Base-by-base conservation (phyloP, 2,113 vertebrate species). In the Paramisgurnus dabryanus region DNA sequence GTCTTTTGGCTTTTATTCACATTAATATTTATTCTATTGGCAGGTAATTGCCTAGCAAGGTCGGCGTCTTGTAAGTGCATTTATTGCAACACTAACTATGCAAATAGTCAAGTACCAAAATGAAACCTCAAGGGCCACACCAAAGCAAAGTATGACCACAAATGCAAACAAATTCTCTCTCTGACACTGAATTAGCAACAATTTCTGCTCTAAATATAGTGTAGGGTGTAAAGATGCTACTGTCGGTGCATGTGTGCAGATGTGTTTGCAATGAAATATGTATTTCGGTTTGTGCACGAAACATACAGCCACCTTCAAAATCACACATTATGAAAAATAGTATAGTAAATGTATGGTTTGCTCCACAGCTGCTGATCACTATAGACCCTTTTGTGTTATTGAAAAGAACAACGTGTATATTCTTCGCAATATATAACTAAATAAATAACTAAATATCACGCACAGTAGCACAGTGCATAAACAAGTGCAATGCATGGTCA, bases 131-230 rank as follows among this genome's bases (percentile, higher is more conserved):
- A 61, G 57, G 13, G 71, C n/a, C 18, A 17, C 58, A 39, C 11
- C n/a, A 27, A 64, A 75, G 75, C 70, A 83, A 84, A 60, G 8
- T 57, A 65, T 80, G 9, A 73, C 80, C 79, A 88, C 85, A 80
- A 85, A 88, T 86, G 85, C 87, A 60, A 58, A 73, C 70, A 60
- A 73, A 22, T 60, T 13, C 40, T 72, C 70, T 22, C 55, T 73
- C 39, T 7, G 3, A n/a, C 70, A 13, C 53, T 13, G 40, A 73
- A 60, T 60, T 27, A 74, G 18, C 15, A 41, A 60, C 6, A 4
- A 27, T 74, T 74, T 74, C 34, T 40, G 34, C 39, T 60, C 55
- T 74, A 61, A 74, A 58, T 72, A 72, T 72, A 72, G 53, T 39
- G 10, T 6, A 8, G 45, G 7, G 7, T 8, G 7, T 47, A 10